Percentiles rank a stretch among this genome's conserved stretches.
Evolutionary conservation across 2,888 invertebrate genomes (phyloP).

Genomic region (Acrocera orbiculus): DNA sequence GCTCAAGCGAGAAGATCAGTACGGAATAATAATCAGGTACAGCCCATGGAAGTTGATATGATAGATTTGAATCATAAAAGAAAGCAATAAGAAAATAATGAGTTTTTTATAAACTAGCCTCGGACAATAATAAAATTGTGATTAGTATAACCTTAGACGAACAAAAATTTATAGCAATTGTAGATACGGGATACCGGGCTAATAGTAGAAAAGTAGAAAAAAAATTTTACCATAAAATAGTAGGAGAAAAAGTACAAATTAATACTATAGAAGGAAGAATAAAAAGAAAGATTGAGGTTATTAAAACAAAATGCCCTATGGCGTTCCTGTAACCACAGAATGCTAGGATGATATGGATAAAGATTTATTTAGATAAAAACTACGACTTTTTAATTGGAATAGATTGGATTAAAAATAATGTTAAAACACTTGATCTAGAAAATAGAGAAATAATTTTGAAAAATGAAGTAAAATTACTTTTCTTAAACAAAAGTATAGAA

Average conservation of each 20-base stretch:
- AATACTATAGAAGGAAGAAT: slow-evolving; percentile 2
- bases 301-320: slow-evolving; percentile 10
- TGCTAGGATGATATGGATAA: slow-evolving; percentile 7
- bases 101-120: no score
- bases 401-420: slow-evolving; percentile 6
- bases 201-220: slow-evolving; percentile 1
- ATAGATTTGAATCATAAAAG: no score
- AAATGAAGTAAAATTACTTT: no score
- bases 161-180: not conserved
- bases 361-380: slow-evolving; percentile 7
- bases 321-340: slow-evolving; percentile 8
- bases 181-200: slow-evolving; percentile 3
- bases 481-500: no score
- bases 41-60: no score
- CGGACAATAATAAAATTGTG: no score
- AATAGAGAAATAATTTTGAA: no score
- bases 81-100: no score
- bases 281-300: slow-evolving; percentile 5
- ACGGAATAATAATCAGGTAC: no score
- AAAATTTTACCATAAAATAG: not conserved
- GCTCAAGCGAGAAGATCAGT: no score
- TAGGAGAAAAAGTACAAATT: not conserved
- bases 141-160: not conserved
- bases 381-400: slow-evolving; percentile 6
- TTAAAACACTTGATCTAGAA: no score